Base-by-base conservation (phyloP, 2,888 invertebrate genomes). In the Gymnocheta viridis region DNA sequence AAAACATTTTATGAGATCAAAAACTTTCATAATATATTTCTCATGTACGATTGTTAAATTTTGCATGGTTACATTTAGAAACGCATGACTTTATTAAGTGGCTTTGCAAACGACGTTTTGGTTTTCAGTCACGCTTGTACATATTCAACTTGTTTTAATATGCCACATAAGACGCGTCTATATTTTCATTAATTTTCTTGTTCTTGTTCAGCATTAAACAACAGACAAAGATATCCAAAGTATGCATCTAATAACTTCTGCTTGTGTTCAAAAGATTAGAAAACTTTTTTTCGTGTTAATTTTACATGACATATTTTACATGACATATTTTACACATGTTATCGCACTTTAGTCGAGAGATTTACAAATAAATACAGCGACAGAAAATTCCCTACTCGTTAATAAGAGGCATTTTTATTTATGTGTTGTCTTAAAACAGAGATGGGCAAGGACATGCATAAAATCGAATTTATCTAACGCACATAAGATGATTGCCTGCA, bases 241-340 rank as follows among this genome's bases (percentile, higher is more conserved):
- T 62, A 27, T 69, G 58, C n/a, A n/a, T n/a, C n/a, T 67, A 77
- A 67, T 67, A 77, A 58, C 32, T 77, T 56, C 29, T 58, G 60
- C 29, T 69, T 60, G 62, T 62, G 69, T 62, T 29, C 19, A 24
- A 44, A 70, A 56, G 51, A 66, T 79, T 64, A 56, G 54, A 72
- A 70, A 66, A 72, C 27, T 79, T 79, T 79, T 69, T 44, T 66
- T 70, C 32, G 19, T 78, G 72, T 64, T 66, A 79, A 79, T 64
- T 72, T 72, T 72, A 35, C 47, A 66, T 66, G 56, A 79, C 72
- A 79, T 49, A 79, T 72, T 72, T 56, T 64, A 79, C 72, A 72
- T 66, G 56, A 79, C 72, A 79, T 49, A 79, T 72, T 72, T 56
- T 64, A 79, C 72, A 72, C 56, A 72, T 79, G 72, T 66, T 79